Conservation (phyloP, 2,113 vertebrate species). For the Tachysurus fulvidraco region DNA sequence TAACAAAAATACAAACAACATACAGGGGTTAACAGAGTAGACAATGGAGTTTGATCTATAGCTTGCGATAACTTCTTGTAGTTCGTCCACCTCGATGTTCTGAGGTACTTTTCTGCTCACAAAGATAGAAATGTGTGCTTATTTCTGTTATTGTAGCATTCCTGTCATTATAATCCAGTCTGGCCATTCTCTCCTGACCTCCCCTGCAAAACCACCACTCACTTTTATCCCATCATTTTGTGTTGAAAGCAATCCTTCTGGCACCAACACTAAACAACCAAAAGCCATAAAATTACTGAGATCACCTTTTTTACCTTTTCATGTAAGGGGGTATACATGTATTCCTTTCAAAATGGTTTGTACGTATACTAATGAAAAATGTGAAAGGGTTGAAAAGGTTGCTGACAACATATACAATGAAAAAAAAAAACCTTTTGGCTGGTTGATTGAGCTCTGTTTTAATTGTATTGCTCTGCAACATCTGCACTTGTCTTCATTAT, state of each 20-base stretch:
- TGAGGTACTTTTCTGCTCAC: not conserved
- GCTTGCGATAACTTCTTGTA: not conserved
- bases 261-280: not conserved
- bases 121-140: not conserved
- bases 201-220: not conserved
- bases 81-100: not conserved
- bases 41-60: no score
- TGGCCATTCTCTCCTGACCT: not conserved
- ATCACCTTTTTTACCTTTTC: not conserved
- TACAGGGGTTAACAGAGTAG: no score
- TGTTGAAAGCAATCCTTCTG: not conserved
- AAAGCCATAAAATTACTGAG: not conserved
- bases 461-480: not conserved
- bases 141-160: not conserved
- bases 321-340: not conserved
- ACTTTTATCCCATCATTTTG: not conserved
- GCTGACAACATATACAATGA: not conserved
- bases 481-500: not conserved
- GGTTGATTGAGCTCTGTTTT: not conserved
- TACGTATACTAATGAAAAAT: not conserved
- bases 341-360: not conserved
- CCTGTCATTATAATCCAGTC: no score
- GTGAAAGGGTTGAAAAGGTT: not conserved
- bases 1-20: no score
- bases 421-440: not conserved